These are phyloP conservation scores for Leucoraja ocellata DNA, from an alignment of 2,797 vertebrate species.

Conservation along the genomic window DNA sequence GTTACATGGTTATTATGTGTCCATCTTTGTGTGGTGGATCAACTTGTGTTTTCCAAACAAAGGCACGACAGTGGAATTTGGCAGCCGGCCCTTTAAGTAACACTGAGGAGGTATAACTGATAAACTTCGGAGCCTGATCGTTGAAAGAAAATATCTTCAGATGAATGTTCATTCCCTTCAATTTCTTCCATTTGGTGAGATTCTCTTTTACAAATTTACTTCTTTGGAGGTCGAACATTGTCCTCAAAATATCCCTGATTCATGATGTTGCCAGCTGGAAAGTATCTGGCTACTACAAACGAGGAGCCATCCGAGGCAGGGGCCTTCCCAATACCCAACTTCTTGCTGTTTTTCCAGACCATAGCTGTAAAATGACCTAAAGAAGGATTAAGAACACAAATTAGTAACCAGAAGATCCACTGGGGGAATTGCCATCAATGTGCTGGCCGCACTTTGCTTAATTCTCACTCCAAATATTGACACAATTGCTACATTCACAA, in stretches of 20 bases:
- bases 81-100: background rate
- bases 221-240: slow-evolving; percentile 79
- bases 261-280: slow-evolving; percentile 87
- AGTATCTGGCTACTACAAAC: slow-evolving; percentile 93
- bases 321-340: slow-evolving; percentile 85
- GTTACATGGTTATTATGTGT: background rate
- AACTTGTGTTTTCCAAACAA: background rate
- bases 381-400: slow-evolving; percentile 32
- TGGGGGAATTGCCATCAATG: background rate
- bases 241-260: slow-evolving; percentile 89
- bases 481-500: background rate
- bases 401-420: background rate
- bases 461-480: background rate
- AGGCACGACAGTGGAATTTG: background rate
- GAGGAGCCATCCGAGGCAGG: slow-evolving; percentile 82
- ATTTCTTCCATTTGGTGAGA: background rate
- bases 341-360: slow-evolving; percentile 88
- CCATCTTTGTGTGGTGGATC: too few species aligned
- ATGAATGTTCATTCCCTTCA: background rate
- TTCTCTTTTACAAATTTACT: slow-evolving; percentile 48
- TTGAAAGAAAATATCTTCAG: background rate
- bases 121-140: background rate
- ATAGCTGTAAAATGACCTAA: slow-evolving; percentile 95
- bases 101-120: background rate
- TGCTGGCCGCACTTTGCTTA: background rate